Base-by-base conservation (phyloP, 2,888 invertebrate genomes). In the Stenodema calcarata region DNA sequence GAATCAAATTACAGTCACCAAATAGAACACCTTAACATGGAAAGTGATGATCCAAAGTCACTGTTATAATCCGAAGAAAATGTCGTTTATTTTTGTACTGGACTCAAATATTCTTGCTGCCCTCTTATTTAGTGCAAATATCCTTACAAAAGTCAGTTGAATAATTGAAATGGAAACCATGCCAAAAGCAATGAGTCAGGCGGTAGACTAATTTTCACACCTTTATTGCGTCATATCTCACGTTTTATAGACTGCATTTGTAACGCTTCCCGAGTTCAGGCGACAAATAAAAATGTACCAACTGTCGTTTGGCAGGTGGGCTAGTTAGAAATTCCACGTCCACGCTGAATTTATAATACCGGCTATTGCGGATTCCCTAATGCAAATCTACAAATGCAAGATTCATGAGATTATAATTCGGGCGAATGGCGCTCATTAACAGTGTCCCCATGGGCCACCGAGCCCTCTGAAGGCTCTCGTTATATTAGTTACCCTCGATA, bases 181-280 rank as follows among this genome's bases (percentile, higher is more conserved):
- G n/a, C n/a, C n/a, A n/a, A n/a, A n/a, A n/a, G n/a, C 30, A 16
- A 27, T 16, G 3, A 70, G 28, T 70, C 70, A 28, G 28, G 14
- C 28, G 73, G 35, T 73, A 30, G 35, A 73, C 35, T 35, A 35
- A 73, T 73, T 73, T 73, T 73, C 35, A 73, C 73, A 30, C 73
- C 14, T 73, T 73, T 73, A 73, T 73, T 73, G 73, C 73, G 35
- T 28, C 14, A 41, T 73, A n/a, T 73, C 18, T 73, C 35, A 73
- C 73, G 18, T 73, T 73, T 73, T 35, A 73, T 73, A 16, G 73
- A 73, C 73, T 73, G 73, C 73, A 35, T 73, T 73, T 73, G 41
- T n/a, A 73, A 73, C 73, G 73, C 6, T 18, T 12, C 28, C 73
- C 73, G 35, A 35, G 6, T 35, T 35, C 28, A 73, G 28, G 35